Conservation (phyloP, 2,888 invertebrate species). For the Pammene aurita region DNA sequence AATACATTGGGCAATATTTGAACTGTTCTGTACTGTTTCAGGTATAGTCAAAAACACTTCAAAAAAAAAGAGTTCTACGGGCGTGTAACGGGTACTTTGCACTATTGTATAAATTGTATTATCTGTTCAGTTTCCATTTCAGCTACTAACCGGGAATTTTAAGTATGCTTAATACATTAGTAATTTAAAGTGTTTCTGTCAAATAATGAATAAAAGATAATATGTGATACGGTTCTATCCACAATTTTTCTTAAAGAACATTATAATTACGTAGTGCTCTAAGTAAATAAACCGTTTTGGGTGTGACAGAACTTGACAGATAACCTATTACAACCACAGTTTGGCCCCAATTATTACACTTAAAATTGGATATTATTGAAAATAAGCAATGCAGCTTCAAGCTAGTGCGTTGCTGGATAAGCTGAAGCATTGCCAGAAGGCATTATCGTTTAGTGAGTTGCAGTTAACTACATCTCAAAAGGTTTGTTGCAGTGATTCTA, state of each 20-base stretch:
- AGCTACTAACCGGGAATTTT: constrained; percentile 44
- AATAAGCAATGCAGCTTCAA: constrained; percentile 75
- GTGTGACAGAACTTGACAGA: constrained; percentile 52
- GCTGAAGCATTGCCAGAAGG: constrained; percentile 79
- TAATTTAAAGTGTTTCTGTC: constrained; percentile 45
- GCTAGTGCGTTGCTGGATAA: constrained; percentile 82
- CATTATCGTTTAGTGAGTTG: constrained; percentile 74
- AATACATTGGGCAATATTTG: not conserved
- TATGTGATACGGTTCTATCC: not conserved
- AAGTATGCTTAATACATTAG: constrained; percentile 23
- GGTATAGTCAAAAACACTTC: not conserved
- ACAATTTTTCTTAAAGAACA: not conserved
- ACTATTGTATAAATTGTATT: too few species aligned
- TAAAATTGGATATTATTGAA: constrained; percentile 12
- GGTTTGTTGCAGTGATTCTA: constrained; percentile 69
- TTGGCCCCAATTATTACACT: constrained; percentile 33
- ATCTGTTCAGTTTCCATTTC: not conserved
- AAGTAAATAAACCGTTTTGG: constrained; percentile 41
- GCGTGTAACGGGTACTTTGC: too few species aligned
- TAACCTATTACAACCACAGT: constrained; percentile 53
- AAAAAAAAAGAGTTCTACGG: not conserved
- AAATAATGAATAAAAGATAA: constrained; percentile 20
- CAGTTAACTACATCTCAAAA: constrained; percentile 87
- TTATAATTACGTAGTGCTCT: constrained; percentile 10
- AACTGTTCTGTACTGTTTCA: constrained; percentile 4